These are phyloP conservation scores for Ceyx margarethae DNA, from an alignment of 2,113 vertebrate genomes.

Conservation along the genomic window DNA sequence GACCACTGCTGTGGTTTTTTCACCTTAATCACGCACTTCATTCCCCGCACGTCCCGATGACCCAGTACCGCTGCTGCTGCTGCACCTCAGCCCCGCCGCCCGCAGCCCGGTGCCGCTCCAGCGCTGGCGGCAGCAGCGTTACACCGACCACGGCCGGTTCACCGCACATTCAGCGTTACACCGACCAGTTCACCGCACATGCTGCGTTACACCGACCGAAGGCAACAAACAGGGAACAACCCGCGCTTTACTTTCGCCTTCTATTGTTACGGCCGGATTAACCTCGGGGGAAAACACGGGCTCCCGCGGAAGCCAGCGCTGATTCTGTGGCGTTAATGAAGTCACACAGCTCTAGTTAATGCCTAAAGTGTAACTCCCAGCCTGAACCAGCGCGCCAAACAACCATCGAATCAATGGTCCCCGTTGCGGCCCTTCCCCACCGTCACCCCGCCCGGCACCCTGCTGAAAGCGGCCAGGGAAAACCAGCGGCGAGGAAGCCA, in stretches of 20 bases:
- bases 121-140: rapidly evolving
- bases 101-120: not conserved
- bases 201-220: no score
- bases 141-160: no score
- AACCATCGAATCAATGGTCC: rapidly evolving
- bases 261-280: no score
- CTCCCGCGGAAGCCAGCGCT: not conserved
- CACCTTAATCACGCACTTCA: not conserved
- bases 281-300: not conserved
- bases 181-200: rapidly evolving
- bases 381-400: rapidly evolving
- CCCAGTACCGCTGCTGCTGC: rapidly evolving
- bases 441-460: rapidly evolving
- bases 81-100: not conserved
- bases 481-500: no score
- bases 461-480: rapidly evolving
- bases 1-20: rapidly evolving
- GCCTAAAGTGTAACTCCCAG: not conserved
- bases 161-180: no score
- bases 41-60: rapidly evolving
- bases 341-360: not conserved
- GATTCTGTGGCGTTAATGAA: rapidly evolving
- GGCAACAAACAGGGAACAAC: not conserved
- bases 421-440: no score
- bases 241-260: rapidly evolving